Conservation (phyloP, 2,888 invertebrate species). For the Caenorhabditis plicata region DNA sequence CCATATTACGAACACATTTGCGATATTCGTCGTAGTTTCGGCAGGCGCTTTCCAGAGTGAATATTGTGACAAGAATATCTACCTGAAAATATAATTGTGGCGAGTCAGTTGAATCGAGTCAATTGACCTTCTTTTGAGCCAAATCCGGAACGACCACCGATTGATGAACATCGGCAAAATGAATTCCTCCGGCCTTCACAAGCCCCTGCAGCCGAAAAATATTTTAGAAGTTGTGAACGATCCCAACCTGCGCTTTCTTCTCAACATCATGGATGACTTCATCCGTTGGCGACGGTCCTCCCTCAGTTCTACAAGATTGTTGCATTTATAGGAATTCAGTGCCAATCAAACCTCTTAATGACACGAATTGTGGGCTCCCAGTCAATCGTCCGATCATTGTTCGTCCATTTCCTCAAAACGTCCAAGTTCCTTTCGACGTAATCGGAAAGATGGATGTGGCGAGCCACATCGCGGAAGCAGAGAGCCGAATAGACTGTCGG, state of each 20-base stretch:
- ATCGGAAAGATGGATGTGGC: slow-evolving; percentile 53
- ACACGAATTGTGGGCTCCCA: slow-evolving; percentile 54
- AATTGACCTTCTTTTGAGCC: slow-evolving; percentile 11
- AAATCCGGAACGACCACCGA: slow-evolving; percentile 36
- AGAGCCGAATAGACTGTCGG: slow-evolving; percentile 61
- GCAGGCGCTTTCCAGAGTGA: slow-evolving; percentile 61
- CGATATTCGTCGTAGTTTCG: slow-evolving; percentile 51
- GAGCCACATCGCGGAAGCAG: slow-evolving; percentile 56
- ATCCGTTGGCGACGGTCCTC: slow-evolving; percentile 26
- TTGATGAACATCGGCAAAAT: slow-evolving; percentile 54
- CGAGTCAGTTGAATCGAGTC: too few species aligned
- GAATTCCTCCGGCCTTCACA: slow-evolving; percentile 46
- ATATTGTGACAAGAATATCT: slow-evolving; percentile 54
- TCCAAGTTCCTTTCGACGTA: slow-evolving; percentile 52
- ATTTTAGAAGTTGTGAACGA: neutral
- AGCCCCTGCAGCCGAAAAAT: slow-evolving; percentile 9
- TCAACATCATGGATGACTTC: slow-evolving; percentile 32
- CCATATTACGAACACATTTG: slow-evolving; percentile 50
- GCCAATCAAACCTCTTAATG: slow-evolving; percentile 38
- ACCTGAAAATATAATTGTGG: too few species aligned
- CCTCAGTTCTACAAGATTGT: slow-evolving; percentile 44
- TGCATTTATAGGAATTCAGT: neutral
- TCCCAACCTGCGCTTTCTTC: slow-evolving; percentile 34
- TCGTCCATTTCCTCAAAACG: slow-evolving; percentile 37
- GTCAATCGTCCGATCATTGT: slow-evolving; percentile 30